Base-by-base conservation (phyloP, 2,888 invertebrate genomes). In the Saturnia pavonia region DNA sequence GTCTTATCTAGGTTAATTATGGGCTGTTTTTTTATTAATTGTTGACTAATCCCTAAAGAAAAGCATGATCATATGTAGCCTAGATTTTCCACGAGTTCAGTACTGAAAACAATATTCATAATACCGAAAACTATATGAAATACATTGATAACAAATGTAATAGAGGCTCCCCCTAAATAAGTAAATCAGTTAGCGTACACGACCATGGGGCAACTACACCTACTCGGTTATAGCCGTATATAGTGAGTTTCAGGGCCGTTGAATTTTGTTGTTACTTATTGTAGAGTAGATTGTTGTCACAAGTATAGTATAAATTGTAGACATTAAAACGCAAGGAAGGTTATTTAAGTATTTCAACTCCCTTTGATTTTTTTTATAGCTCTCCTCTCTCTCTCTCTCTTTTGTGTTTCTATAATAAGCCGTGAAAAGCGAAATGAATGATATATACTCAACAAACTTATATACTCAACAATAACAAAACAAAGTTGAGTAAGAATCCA, bases 131-230 rank as follows among this genome's bases (percentile, higher is more conserved):
- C 43, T 43, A 9, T 43, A 43, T 43, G 43, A 43, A 43, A 14
- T 43, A 43, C 8, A 9, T 9, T 43, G 54, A 14, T 25, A 60
- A 60, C 14, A 60, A 22, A 14, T 27, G 25, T 14, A 12, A 25
- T 60, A 60, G 57, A 60, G 57, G 27, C 57, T 12, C 25, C 25
- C 27, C 27, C 57, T 60, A 27, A 60, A 27, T 25, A 27, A 27
- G 27, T 16, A 60, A 60, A 60, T 60, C 57, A 14, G 57, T 60
- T 27, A 27, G 12, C 25, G 25, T 14, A 60, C 3, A 60, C 27
- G 57, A 60, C 27, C 57, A 60, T 25, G 57, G 25, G 25, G 57
- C 7, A 27, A 27, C 57, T 60, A 60, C 57, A 60, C 57, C 57
- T 4, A 60, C 57, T 60, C 27, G 22, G 22, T 54, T 54, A 60